Evolutionary conservation across 2,113 vertebrate genomes (phyloP).

Genomic region (Catharus bicknelli): DNA sequence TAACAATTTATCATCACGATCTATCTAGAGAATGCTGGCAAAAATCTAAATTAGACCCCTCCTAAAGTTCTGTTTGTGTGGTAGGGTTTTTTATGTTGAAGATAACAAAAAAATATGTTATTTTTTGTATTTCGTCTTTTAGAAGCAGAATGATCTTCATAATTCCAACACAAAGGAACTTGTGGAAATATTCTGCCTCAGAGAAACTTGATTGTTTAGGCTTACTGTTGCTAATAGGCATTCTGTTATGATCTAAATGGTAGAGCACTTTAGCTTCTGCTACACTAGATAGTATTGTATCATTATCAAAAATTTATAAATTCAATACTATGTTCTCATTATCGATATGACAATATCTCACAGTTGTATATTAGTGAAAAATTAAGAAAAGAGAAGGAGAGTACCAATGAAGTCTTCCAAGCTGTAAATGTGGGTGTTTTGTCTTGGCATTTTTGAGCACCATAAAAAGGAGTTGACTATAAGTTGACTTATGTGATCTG

Average conservation of each 20-base stretch:
- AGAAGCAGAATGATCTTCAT: not conserved
- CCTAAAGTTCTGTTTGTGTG: not conserved
- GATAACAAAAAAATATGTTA: not conserved
- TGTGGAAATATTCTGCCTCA: not conserved
- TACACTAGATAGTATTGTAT: not conserved
- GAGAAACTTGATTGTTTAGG: not conserved
- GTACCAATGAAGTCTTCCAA: not conserved
- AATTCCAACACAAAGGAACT: not conserved
- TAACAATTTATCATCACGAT: not conserved
- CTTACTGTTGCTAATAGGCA: not conserved
- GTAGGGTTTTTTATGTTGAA: not conserved
- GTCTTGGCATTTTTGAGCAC: not conserved
- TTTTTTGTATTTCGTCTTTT: not conserved
- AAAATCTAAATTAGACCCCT: not conserved
- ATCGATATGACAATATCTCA: not conserved
- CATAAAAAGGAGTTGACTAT: not conserved
- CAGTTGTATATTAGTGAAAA: not conserved
- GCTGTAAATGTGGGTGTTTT: not conserved
- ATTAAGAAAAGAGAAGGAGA: not conserved
- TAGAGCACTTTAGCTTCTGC: not conserved
- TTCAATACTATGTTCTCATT: not conserved
- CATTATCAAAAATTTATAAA: not conserved
- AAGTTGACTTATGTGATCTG: not conserved
- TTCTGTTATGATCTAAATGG: not conserved
- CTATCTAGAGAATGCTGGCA: not conserved